Base-by-base conservation (phyloP, 2,888 invertebrate genomes). In the Limnephilus auricula region DNA sequence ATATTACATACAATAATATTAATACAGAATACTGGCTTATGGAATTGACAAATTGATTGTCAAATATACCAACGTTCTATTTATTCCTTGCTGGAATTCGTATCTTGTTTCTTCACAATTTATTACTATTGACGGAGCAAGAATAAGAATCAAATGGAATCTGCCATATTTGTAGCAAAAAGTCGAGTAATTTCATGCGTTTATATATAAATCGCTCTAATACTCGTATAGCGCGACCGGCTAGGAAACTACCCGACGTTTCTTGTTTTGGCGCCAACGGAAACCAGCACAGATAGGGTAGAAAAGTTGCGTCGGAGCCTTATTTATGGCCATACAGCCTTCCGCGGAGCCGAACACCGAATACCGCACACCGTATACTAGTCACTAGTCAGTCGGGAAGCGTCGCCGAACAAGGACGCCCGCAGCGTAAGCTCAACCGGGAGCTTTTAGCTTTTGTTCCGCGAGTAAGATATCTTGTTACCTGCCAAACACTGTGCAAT, bases 231-330 rank as follows among this genome's bases (percentile, higher is more conserved):
- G 65, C 65, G 80, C 31, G 31, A 80, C 40, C 40, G 25, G 84
- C 15, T 45, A 45, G 37, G n/a, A 85, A 85, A 34, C 84, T 85
- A 40, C 37, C 30, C n/a, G 65, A 80, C 50, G 31, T 91, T 86
- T 90, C 89, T 91, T 92, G 92, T 92, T 92, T 92, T 92, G 92
- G 91, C 89, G 86, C 89, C 89, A 85, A 79, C 92, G 91, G 92
- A 92, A 90, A n/a, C 78, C 31, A 37, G 91, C 88, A 31, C 45
- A 89, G 82, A 89, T 89, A 78, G 89, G 89, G 89, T 80, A 79
- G 90, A 87, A 90, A 90, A 90, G 90, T 90, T 90, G 87, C 79
- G 89, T 89, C 89, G 89, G 85, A 80, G 84, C 86, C 91, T 92
- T 92, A 91, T 91, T 92, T 92, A 92, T 92, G 40, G 83, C 92